Base-by-base conservation (phyloP, 2,113 vertebrate species). In the Nerophis lumbriciformis region DNA sequence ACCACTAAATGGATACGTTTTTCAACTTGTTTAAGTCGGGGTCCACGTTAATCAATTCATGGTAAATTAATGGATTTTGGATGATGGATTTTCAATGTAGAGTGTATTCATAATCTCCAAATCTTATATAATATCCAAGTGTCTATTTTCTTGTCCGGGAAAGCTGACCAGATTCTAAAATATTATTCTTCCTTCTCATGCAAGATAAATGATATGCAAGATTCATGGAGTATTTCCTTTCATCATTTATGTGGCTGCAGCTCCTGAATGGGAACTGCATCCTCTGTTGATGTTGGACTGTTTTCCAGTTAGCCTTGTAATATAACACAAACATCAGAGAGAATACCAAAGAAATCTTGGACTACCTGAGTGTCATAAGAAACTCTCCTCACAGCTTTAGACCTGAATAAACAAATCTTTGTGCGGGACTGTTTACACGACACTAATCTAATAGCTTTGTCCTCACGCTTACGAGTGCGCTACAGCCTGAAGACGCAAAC, bases 301-400 rank as follows among this genome's bases (percentile, higher is more conserved):
- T 59, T 69, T 60, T 65, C 28, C 37, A 42, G 42, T 57, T 9
- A 19, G 10, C 38, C 39, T 42, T 42, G 39, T 10, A 42, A 42
- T 9, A 42, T 42, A 42, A 3, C 39, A 42, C 8, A 42, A 42
- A 42, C 39, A 9, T 9, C 39, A 42, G 39, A 57, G 42, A 42
- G 48, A 56, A 65, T 66, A 39, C 61, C 61, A 65, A 47, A 19
- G 16, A 21, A 21, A 45, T 47, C n/a, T 49, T 57, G 37, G 37
- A 28, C 16, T 10, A 38, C 36, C 19, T 28, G 19, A 57, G 14
- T 7, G 37, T 19, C 37, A 42, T 13, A 56, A 37, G 5, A 42
- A 54, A 16, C 36, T 39, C n/a, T 39, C 38, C 15, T 55, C 53
- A 55, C 49, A 9, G 12, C 38, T 36, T 28, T 15, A 12, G 21